phyloP scores from a whole-genome alignment of 1,140 invertebrate genomes.

The Ditylenchus dipsaci region DNA sequence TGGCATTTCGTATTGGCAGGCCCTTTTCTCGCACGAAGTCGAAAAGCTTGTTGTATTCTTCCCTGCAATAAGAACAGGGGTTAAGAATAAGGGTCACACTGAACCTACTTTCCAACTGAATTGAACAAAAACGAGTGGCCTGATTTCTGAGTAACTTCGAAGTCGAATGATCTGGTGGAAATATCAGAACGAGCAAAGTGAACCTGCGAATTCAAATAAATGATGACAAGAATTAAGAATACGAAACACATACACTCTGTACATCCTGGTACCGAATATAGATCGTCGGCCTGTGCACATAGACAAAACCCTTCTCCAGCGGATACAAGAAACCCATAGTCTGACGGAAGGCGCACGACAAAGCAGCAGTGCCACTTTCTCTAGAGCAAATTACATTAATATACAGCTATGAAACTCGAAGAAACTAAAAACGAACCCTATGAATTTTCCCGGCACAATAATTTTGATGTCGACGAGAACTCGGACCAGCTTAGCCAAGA shows the following conservation, averaged over 20 bases:
- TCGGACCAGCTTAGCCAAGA: constrained; percentile 91
- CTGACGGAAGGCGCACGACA: constrained; percentile 93
- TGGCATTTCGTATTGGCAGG: constrained; percentile 87
- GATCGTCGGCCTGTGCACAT: constrained; percentile 96
- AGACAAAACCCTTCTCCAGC: constrained; percentile 94
- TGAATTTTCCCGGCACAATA: constrained; percentile 84
- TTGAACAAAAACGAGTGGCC: constrained; percentile 88
- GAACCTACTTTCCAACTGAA: constrained; percentile 80
- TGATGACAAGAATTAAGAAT: too few relatives aligned
- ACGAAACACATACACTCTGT: constrained; percentile 68
- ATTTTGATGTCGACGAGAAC: constrained; percentile 87
- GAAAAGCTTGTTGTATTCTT: constrained; percentile 91
- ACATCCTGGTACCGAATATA: constrained; percentile 97
- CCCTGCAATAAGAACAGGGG: constrained; percentile 60
- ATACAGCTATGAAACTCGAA: neutral
- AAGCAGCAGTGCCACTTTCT: constrained; percentile 80
- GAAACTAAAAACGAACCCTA: constrained; percentile 64
- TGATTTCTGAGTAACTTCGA: constrained; percentile 87
- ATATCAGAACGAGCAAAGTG: constrained; percentile 95
- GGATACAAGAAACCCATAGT: constrained; percentile 94
- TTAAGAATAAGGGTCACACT: neutral
- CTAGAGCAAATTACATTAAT: constrained; percentile 64
- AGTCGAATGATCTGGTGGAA: constrained; percentile 90
- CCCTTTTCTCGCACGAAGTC: constrained; percentile 91
- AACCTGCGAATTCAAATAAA: too few relatives aligned